Evolutionary conservation across 2,888 invertebrate species (phyloP).

Genomic region (Perdita meconis): DNA sequence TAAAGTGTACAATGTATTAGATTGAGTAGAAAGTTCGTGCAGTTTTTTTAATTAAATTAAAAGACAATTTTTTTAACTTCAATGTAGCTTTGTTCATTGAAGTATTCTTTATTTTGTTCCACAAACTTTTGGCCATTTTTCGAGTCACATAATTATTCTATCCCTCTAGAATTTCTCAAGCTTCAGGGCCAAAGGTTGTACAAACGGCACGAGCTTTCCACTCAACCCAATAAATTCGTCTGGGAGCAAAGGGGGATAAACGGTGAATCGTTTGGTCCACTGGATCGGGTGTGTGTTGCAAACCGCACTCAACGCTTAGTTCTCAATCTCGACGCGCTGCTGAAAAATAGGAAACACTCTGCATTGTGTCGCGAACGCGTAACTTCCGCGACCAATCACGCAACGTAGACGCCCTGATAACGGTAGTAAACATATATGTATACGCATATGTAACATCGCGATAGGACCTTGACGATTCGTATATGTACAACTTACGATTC

Average conservation of each 20-base stretch:
- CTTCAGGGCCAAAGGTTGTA: too few species aligned
- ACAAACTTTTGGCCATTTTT: too few species aligned
- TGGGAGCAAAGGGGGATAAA: slow-evolving; percentile 29
- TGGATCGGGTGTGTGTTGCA: slow-evolving; percentile 54
- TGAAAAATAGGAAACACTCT: slow-evolving; percentile 58
- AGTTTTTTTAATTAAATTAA: too few species aligned
- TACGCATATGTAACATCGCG: slow-evolving; percentile 44
- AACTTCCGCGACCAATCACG: slow-evolving; percentile 20
- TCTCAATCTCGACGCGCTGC: slow-evolving; percentile 30
- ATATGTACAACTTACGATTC: slow-evolving; percentile 64
- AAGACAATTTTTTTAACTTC: too few species aligned
- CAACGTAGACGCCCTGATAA: slow-evolving; percentile 55
- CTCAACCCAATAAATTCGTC: too few species aligned
- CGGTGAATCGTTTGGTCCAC: slow-evolving; percentile 60
- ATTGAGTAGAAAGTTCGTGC: too few species aligned
- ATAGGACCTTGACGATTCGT: slow-evolving; percentile 58
- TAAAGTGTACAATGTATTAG: too few species aligned
- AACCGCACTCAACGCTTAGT: slow-evolving; percentile 37
- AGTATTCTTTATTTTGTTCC: too few species aligned
- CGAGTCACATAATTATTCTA: too few species aligned
- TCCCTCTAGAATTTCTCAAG: too few species aligned
- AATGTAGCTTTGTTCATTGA: too few species aligned
- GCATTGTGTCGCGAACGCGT: slow-evolving; percentile 15
- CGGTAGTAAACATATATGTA: slow-evolving; percentile 52
- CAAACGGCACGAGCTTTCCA: too few species aligned